Evolutionary conservation across 1,140 invertebrate genomes (phyloP), one percentile per base, ranked within the genome.

Genomic region (Lasaia peninsularis): DNA sequence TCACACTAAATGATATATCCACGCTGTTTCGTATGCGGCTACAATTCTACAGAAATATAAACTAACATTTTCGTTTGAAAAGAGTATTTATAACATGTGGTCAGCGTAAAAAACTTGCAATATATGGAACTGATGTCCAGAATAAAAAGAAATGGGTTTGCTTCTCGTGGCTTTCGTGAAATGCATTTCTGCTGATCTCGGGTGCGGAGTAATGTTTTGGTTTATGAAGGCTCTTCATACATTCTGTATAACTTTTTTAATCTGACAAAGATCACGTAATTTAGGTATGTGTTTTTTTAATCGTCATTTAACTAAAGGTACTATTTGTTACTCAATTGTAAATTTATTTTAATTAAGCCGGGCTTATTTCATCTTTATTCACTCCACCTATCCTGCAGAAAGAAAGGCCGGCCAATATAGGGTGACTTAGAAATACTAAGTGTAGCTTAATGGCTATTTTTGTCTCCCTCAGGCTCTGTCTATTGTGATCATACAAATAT

Each of bases 21-120:
- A 11, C 18, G 40, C 40, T 48, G 14, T 31, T 56, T 56, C 33
- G 48, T 56, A 56, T 48, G 54, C 54, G 48, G 28, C 40, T 33
- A 31, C 48, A 56, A 56, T 56, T 40, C 40, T 16, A 44, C 16
- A 48, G 37, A 49, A 44, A 56, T 35, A 56, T 48, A 56, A 56
- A 44, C 54, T 48, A 56, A 56, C 54, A 56, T 56, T 56, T 35
- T 49, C 40, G 37, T 56, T 33, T 48, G 33, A 56, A 56, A 56
- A 20, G 54, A 34, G 54, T 56, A 56, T 56, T 56, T 44, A 56
- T 56, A 44, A 31, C 48, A 40, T 48, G 54, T 48, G 37, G 54
- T 31, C 54, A 31, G 54, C 18, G 28, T n/a, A 28, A 56, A 56
- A 56, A 56, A 55, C 54, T 56, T 48, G 28, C 54, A 56, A 44